A percentile compares a stretch with the other conserved stretches of the same genome.
Conservation (phyloP, 2,888 invertebrate genomes). For the Callosobruchus maculatus region DNA sequence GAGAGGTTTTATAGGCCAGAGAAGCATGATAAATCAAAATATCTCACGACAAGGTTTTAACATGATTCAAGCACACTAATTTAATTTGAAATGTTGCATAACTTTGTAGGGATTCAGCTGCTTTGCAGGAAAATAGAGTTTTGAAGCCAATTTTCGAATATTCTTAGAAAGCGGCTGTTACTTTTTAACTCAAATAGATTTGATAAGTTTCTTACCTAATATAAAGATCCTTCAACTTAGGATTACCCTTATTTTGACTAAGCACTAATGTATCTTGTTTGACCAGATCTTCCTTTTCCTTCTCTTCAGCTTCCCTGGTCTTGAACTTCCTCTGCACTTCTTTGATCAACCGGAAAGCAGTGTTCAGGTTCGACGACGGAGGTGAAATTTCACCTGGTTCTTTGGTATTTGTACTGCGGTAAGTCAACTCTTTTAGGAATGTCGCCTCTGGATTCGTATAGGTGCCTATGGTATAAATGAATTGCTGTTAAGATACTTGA, state of each 20-base stretch:
- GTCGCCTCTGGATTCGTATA: constrained; percentile 95
- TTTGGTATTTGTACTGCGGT: constrained; percentile 94
- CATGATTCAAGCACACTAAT: too few relatives aligned
- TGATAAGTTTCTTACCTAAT: constrained; percentile 51
- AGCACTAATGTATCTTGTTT: constrained; percentile 95
- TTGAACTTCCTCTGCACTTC: constrained; percentile 96
- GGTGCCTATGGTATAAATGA: constrained; percentile 51
- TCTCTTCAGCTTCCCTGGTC: constrained; percentile 96
- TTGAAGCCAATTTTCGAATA: too few relatives aligned
- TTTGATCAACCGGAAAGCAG: constrained; percentile 95
- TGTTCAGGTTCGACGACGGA: constrained; percentile 93
- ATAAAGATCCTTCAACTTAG: constrained; percentile 94
- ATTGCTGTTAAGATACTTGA: too few relatives aligned
- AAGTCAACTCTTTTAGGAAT: constrained; percentile 98
- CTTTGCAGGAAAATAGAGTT: too few relatives aligned
- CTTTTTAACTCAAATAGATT: too few relatives aligned
- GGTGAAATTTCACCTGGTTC: constrained; percentile 94
- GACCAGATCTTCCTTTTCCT: constrained; percentile 97
- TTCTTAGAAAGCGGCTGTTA: too few relatives aligned
- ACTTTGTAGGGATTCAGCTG: too few relatives aligned
- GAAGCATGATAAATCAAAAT: too few relatives aligned
- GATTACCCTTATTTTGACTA: constrained; percentile 94
- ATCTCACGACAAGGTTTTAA: too few relatives aligned
- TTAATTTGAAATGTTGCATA: too few relatives aligned
- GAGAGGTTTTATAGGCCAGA: too few relatives aligned